Base-by-base conservation (phyloP, 2,888 invertebrate species). In the Pseudolycoriella hygida region DNA sequence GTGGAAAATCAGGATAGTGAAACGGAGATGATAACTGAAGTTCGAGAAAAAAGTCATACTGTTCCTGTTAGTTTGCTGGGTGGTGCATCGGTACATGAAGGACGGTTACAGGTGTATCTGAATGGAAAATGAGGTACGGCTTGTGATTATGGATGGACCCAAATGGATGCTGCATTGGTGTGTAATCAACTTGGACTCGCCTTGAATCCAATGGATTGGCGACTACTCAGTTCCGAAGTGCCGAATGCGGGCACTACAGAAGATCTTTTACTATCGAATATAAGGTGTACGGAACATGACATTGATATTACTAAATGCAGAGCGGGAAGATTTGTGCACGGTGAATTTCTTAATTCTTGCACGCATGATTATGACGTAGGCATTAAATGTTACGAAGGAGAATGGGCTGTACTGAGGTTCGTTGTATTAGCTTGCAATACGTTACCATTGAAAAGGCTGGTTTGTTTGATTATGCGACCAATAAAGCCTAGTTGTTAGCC, bases 111-210 rank as follows among this genome's bases (percentile, higher is more conserved):
- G n/a, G n/a, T n/a, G n/a, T n/a, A n/a, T n/a, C n/a, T n/a, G n/a
- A n/a, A n/a, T n/a, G n/a, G n/a, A n/a, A n/a, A n/a, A n/a, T n/a
- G n/a, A n/a, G n/a, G n/a, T n/a, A n/a, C n/a, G n/a, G n/a, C n/a
- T n/a, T n/a, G n/a, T n/a, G n/a, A n/a, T n/a, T n/a, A n/a, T n/a
- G n/a, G n/a, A n/a, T n/a, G n/a, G n/a, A n/a, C n/a, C n/a, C n/a
- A n/a, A n/a, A n/a, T n/a, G 98, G 1, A 90, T 58, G 93, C 98
- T 1, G 88, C 93, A 0, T 66, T 97, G 42, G 92, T 88, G 1
- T 98, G 98, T 57, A 86, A 94, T 62, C 96, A 96, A 64, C 67
- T 98, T 50, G 97, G 97, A 0, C 71, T 89, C 49, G 86, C 86
- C 1, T 71, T 94, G 14, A 93, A 97, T 62, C 92, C 93, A 0